These are phyloP conservation scores for Naja naja DNA, from an alignment of 2,113 vertebrate genomes.

Conservation along the genomic window DNA sequence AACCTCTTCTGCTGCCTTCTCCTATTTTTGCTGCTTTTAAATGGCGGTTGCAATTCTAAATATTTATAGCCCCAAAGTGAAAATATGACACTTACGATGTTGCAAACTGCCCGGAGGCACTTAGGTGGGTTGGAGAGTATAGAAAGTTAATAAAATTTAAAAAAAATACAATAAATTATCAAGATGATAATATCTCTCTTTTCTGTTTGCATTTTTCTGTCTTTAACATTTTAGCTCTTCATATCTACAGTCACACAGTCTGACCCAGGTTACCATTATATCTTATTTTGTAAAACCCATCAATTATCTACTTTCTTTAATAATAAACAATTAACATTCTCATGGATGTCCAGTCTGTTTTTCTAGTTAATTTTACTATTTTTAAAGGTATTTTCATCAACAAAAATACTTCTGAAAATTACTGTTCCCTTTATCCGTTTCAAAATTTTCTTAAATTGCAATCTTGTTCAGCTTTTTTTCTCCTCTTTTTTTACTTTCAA, in stretches of 20 bases:
- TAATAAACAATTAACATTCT: not conserved
- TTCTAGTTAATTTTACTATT: not conserved
- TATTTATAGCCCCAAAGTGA: not conserved
- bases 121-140: not conserved
- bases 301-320: not conserved
- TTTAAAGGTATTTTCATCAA: not conserved
- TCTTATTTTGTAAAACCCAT: not conserved
- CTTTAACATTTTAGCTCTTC: not conserved
- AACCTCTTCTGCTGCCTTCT: not conserved
- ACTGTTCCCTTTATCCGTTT: not conserved
- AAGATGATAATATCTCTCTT: not conserved
- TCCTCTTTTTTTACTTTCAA: not conserved
- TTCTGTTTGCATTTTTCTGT: not conserved
- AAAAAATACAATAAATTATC: not conserved
- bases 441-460: not conserved
- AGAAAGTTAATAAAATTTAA: not conserved
- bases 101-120: not conserved
- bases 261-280: not conserved
- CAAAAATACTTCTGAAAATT: not conserved
- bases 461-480: not conserved
- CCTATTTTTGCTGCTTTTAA: not conserved
- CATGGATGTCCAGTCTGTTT: not conserved
- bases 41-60: not conserved
- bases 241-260: not conserved
- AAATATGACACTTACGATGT: not conserved